Evolutionary conservation across 2,113 vertebrate species (phyloP), one percentile per base, ranked within the genome.

Genomic region (Calcarius ornatus): DNA sequence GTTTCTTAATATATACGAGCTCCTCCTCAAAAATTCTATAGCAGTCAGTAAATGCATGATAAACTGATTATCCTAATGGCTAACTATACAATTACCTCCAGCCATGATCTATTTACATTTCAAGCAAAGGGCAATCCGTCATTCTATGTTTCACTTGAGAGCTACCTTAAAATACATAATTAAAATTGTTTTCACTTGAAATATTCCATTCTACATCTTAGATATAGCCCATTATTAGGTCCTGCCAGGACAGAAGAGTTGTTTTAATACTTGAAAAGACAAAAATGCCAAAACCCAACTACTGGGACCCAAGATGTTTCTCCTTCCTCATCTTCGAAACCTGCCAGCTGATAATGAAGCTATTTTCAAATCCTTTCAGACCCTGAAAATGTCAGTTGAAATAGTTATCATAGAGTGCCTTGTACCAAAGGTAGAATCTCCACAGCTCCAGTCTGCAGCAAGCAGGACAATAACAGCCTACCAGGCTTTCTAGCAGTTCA

Each of bases 131-230:
- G 23, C 92, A 80, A 23, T 40, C 54, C 45, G 33, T 61, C 54
- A 75, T 69, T 87, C 45, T 81, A 12, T 35, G 47, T 59, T 88
- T 66, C 51, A 64, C 40, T 75, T 70, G 16, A 61, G 22, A 91
- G n/a, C 33, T 51, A 85, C 63, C 27, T 86, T 77, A 81, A 86
- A 83, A 63, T 17, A 48, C 23, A 57, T 45, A 23, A 68, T 27
- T 91, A 86, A 94, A 94, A 86, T 31, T 40, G 37, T 51, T 80
- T 92, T 87, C 48, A 56, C 88, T 79, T 86, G 40, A 88, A 92
- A 79, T 82, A 83, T 13, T 86, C 75, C 23, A 35, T 64, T 81
- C 35, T 72, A 48, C 15, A 40, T 72, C 56, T 81, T 42, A 30
- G 48, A 33, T 47, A 84, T 30, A 90, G 43, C 40, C 40, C 53